phyloP scores from a whole-genome alignment of 1,140 invertebrate genomes.

The Ceratitis capitata region DNA sequence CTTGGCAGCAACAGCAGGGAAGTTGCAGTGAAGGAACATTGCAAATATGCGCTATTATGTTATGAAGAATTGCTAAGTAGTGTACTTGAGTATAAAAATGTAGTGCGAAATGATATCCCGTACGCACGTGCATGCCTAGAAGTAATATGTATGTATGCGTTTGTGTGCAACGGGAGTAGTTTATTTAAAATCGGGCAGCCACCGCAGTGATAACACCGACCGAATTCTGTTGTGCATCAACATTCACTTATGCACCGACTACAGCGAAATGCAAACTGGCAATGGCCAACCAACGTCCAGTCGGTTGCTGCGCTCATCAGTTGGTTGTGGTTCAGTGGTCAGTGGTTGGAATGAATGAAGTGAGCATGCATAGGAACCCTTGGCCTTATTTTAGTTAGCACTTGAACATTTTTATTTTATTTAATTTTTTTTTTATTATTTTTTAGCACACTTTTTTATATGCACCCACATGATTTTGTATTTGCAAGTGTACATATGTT shows the following conservation, averaged over 20 bases:
- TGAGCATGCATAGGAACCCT: background rate
- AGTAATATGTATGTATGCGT: too few relatives aligned
- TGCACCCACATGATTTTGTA: background rate
- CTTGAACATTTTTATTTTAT: background rate
- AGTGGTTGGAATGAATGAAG: constrained; percentile 33
- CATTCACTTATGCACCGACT: background rate
- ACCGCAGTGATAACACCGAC: background rate
- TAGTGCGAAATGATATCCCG: background rate
- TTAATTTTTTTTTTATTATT: background rate
- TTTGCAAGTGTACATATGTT: background rate
- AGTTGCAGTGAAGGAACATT: background rate
- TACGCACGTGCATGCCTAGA: too few relatives aligned
- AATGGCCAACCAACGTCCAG: background rate
- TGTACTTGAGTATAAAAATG: constrained; percentile 10
- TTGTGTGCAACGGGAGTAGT: background rate
- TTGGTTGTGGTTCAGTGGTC: constrained; percentile 10
- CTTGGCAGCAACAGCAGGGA: background rate
- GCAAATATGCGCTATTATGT: background rate
- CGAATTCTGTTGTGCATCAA: background rate
- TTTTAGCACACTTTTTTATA: background rate
- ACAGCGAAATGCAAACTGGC: background rate
- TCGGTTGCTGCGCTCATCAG: background rate
- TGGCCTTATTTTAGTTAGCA: constrained; percentile 19
- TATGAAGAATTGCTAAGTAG: constrained; percentile 18
- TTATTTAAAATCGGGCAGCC: background rate